Evolutionary conservation across 2,888 invertebrate species (phyloP), one percentile per base, ranked within the genome.

Genomic region (Cartodere bifasciata): DNA sequence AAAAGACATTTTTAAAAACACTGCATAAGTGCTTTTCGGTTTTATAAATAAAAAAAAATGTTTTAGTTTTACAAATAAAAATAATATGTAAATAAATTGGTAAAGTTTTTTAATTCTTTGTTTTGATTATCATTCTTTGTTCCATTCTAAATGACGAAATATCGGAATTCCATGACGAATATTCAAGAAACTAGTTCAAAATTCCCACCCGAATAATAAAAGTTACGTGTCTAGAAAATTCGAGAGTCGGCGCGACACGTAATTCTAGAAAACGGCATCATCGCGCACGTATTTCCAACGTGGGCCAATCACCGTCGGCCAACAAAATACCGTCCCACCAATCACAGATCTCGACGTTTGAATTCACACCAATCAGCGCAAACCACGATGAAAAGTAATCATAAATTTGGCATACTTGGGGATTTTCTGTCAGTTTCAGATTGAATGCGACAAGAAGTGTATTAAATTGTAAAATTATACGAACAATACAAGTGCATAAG

Each of bases 301-400:
- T 77, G 76, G 72, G 72, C 77, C 77, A 76, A 77, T 76, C 40
- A 47, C 26, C 45, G 43, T 16, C 24, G 52, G 72, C 68, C 76
- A 73, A 70, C 72, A 70, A 63, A 57, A 46, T 58, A 45, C 16
- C 51, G 46, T 42, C 50, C 52, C 52, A 42, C 69, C 68, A 70
- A 72, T 70, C 41, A 47, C 13, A 35, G 37, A 3, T 6, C 37
- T 43, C 29, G 49, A 52, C 68, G 70, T 59, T 57, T 41, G 36
- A 36, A 41, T 40, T 41, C 42, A 36, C 37, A 49, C 73, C 70
- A 75, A 75, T 72, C 53, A 47, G 6, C 46, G 48, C 47, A 28
- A 50, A 55, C 60, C 77, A 77, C 77, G 77, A 35, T 21, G 16
- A 35, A 35, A 16, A 28, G 12, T 22, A 32, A 29, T 29, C 20